These are phyloP conservation scores for Diadophis punctatus DNA, from an alignment of 2,113 vertebrate genomes.

Conservation along the genomic window DNA sequence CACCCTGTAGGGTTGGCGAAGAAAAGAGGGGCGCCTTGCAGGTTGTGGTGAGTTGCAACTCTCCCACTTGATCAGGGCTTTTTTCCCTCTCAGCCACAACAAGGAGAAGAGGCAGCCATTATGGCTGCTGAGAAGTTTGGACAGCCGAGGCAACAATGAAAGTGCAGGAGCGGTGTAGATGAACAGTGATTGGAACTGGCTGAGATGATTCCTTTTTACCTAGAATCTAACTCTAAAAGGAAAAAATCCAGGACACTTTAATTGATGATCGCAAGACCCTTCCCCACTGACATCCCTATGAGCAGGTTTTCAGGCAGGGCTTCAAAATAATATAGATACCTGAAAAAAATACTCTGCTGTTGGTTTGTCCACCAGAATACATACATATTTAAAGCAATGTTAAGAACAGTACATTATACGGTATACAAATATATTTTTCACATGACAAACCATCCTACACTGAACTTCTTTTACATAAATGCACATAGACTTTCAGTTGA, in stretches of 20 bases:
- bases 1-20: no score
- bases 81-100: no score
- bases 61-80: no score
- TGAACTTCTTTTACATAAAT: background rate
- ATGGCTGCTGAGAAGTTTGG: no score
- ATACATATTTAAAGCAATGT: background rate
- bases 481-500: background rate
- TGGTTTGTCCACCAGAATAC: background rate
- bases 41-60: no score
- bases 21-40: no score
- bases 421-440: background rate
- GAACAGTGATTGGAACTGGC: no score
- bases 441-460: background rate
- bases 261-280: background rate
- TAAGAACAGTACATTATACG: background rate
- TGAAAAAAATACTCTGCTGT: background rate
- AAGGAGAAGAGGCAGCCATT: no score
- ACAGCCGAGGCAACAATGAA: no score
- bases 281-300: background rate
- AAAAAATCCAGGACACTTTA: background rate
- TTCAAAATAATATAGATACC: background rate
- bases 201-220: no score
- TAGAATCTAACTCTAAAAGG: no score
- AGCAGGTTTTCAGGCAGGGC: background rate
- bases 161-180: no score